Base-by-base conservation (phyloP, 2,113 vertebrate genomes). In the Hemibates koningsi region DNA sequence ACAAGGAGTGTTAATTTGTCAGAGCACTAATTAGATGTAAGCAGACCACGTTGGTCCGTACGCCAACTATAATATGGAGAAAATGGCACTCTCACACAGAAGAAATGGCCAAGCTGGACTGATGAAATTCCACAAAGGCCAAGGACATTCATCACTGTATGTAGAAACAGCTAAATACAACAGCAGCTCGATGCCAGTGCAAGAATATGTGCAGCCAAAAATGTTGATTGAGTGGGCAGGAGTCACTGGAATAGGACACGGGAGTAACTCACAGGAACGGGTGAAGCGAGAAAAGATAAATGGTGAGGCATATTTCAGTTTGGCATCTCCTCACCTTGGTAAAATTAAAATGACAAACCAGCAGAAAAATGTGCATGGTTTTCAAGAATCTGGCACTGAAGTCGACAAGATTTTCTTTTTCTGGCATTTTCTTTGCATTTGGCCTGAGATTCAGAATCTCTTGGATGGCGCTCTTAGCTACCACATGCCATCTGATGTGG, bases 1-100 rank as follows among this genome's bases (percentile, higher is more conserved):
- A 79, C 43, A 73, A 41, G 24, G 36, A 83, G 89, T 82, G 83
- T 89, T 91, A 89, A 90, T 93, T 93, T 93, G 86, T 93, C 88
- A 88, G 83, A 41, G 89, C 36, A 78, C 50, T 90, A 91, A 93
- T 93, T 86, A 89, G 53, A 86, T 85, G 81, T 81, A 84, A 85
- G 85, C 78, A 84, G 84, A 88, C 56, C 80, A 63, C 59, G 61
- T 71, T 86, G 82, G 83, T 63, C 52, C 7, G n/a, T 68, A 19
- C 45, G 88, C 92, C 92, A 93, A 86, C 79, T 82, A 82, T 14
- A 94, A 94, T 89, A 50, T 82, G 86, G 80, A 85, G 11, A 66
- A 86, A 88, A 89, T 7, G 3, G 84, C 52, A 76, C 27, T 56
- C 36, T 61, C 85, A 34, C 53, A 79, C 13, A 7, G 54, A 63